These are phyloP conservation scores for Caenorhabditis sp. DNA, from an alignment of 2,888 invertebrate species.

Conservation along the genomic window DNA sequence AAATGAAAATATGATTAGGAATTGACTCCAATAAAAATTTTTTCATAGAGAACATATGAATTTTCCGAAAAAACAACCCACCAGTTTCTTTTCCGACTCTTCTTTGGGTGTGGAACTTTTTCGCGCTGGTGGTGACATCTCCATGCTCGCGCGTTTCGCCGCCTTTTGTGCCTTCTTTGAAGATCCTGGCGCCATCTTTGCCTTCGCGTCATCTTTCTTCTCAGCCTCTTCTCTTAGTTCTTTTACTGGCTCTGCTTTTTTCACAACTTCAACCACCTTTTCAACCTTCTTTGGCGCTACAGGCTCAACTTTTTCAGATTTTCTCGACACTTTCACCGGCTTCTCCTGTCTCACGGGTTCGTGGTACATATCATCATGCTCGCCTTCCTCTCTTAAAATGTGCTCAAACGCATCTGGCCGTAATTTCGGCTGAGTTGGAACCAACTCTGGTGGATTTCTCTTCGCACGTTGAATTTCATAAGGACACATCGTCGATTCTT, in stretches of 20 bases:
- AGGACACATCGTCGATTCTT: slow-evolving; percentile 5
- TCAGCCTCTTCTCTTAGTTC: slow-evolving; percentile 8
- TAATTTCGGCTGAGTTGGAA: background rate
- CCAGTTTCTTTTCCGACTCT: slow-evolving; percentile 1
- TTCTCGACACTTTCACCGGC: too few relatives aligned
- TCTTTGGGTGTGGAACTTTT: background rate
- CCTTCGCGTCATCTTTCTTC: slow-evolving; percentile 7
- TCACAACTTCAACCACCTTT: background rate
- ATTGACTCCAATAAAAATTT: too few relatives aligned
- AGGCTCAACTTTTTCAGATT: background rate
- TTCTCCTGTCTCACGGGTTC: too few relatives aligned
- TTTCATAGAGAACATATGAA: background rate
- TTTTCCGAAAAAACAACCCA: background rate
- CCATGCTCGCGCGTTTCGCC: background rate
- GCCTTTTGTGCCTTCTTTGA: background rate
- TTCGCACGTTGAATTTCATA: slow-evolving; percentile 14
- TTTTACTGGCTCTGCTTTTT: background rate
- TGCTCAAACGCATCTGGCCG: background rate
- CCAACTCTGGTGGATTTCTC: background rate
- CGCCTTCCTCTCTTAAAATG: background rate
- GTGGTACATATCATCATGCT: too few relatives aligned
- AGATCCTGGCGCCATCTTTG: background rate
- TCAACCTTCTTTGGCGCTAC: background rate
- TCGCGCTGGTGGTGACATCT: background rate
- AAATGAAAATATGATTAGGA: background rate